phyloP scores from a whole-genome alignment of 2,113 vertebrate species.

The Osmerus eperlanus region DNA sequence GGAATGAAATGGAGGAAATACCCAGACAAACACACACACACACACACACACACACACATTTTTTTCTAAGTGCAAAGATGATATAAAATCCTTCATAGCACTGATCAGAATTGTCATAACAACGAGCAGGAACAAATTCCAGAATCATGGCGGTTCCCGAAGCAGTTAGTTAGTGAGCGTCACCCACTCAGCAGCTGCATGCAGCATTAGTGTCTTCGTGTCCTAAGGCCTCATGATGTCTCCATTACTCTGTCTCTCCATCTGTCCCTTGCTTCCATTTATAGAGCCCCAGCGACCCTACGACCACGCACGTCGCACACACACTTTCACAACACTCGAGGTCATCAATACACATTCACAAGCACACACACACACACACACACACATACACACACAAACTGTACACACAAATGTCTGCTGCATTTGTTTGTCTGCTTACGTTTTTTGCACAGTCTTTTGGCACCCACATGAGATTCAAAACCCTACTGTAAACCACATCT shows the following conservation, averaged over 20 bases:
- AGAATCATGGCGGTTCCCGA: background rate
- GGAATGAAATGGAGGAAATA: slow-evolving; percentile 35
- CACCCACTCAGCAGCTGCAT: slow-evolving; percentile 41
- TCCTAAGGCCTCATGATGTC: slow-evolving; percentile 32
- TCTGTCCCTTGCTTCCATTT: slow-evolving; percentile 6
- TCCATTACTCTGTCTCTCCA: slow-evolving; percentile 29
- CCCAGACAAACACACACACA: slow-evolving; percentile 8
- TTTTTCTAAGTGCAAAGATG: slow-evolving; percentile 26
- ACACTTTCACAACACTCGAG: slow-evolving; percentile 19
- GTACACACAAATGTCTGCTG: slow-evolving; percentile 48
- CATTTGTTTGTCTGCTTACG: slow-evolving; percentile 50
- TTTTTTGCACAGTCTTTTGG: slow-evolving; percentile 52
- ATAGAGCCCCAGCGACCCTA: slow-evolving; percentile 10
- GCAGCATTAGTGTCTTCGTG: slow-evolving; percentile 21
- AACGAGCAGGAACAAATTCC: slow-evolving; percentile 6
- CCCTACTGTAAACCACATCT: slow-evolving; percentile 21
- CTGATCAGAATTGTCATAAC: slow-evolving; percentile 19
- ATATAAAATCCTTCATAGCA: slow-evolving; percentile 11
- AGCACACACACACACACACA: slow-evolving; percentile 10
- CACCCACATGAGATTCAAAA: slow-evolving; percentile 34
- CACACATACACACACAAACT: slow-evolving; percentile 15
- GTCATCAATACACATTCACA: slow-evolving; percentile 18
- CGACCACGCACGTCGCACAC: slow-evolving; percentile 13
- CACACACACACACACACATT: slow-evolving; percentile 12
- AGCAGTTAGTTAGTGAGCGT: slow-evolving; percentile 13